Percentiles rank a stretch among this genome's conserved stretches.
phyloP scores from a whole-genome alignment of 2,888 invertebrate species.

The Lasioglossum pauxillum region DNA sequence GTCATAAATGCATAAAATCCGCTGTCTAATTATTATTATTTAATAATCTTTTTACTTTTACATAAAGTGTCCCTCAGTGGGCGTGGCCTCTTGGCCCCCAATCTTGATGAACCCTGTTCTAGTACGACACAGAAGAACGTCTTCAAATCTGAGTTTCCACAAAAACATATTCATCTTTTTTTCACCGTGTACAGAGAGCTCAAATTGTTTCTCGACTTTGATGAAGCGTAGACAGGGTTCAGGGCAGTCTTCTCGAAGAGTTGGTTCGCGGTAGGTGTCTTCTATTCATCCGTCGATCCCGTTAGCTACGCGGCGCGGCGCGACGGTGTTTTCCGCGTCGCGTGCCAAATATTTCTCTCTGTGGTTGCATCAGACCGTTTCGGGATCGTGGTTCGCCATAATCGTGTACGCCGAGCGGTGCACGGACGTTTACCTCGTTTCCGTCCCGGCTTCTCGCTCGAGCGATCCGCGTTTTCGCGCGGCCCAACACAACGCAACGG shows the following conservation, averaged over 20 bases:
- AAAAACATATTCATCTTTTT: too few species aligned
- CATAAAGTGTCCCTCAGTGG: neutral
- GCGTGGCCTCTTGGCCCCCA: neutral
- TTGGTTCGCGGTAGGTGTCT: neutral
- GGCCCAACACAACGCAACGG: neutral
- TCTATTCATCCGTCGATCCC: conserved; percentile 35
- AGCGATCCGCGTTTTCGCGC: conserved; percentile 10
- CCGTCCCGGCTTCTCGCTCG: conserved; percentile 23
- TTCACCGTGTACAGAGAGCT: too few species aligned
- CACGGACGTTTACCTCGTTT: conserved; percentile 51
- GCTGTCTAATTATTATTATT: too few species aligned
- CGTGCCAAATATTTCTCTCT: conserved; percentile 55
- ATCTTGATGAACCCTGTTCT: neutral
- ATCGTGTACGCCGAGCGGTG: conserved; percentile 22
- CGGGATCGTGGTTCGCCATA: conserved; percentile 22
- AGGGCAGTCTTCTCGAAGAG: too few species aligned
- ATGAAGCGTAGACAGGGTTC: too few species aligned
- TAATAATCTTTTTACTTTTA: neutral
- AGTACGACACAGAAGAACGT: neutral
- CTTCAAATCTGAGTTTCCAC: too few species aligned
- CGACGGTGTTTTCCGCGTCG: conserved; percentile 29
- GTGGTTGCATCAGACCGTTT: conserved; percentile 42
- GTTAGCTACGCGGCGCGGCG: conserved; percentile 14
- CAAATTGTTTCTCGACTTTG: too few species aligned
- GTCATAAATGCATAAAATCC: too few species aligned